A percentile compares a stretch with the other conserved stretches of the same genome.
Conservation (phyloP, 2,797 vertebrate species). For the Enteromius fasciolatus region DNA sequence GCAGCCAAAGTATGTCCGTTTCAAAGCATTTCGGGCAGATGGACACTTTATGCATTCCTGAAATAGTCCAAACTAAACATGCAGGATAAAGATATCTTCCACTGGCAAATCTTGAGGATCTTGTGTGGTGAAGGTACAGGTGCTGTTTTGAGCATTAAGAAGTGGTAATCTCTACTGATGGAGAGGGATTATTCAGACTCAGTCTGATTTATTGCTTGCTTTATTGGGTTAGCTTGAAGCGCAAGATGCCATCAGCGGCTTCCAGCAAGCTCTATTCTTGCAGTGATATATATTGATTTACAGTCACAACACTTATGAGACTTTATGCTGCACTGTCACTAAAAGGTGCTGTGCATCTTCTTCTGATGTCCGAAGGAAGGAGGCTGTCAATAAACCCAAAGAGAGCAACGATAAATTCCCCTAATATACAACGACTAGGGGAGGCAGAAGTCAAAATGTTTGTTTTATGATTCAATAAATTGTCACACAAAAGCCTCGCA, state of each 20-base stretch:
- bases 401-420: conserved; percentile 49
- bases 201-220: conserved; percentile 45
- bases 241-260: conserved; percentile 28
- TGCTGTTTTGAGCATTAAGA: conserved; percentile 33
- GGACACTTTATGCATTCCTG: conserved; percentile 48
- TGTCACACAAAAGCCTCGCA: neutral
- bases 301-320: conserved; percentile 24
- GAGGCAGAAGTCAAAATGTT: conserved; percentile 36
- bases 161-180: conserved; percentile 46
- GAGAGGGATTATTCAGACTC: conserved; percentile 46
- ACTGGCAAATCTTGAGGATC: conserved; percentile 38
- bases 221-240: conserved; percentile 19
- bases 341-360: conserved; percentile 28
- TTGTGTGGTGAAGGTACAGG: neutral
- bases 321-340: conserved; percentile 34
- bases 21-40: neutral
- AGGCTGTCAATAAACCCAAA: conserved; percentile 38
- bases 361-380: conserved; percentile 33
- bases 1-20: neutral
- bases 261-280: conserved; percentile 33
- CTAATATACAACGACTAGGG: conserved; percentile 34
- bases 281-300: conserved; percentile 54
- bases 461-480: conserved; percentile 64
- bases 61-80: conserved; percentile 59
- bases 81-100: conserved; percentile 25